phyloP scores from a whole-genome alignment of 2,797 vertebrate genomes.

The Sebastes taczanowskii region DNA sequence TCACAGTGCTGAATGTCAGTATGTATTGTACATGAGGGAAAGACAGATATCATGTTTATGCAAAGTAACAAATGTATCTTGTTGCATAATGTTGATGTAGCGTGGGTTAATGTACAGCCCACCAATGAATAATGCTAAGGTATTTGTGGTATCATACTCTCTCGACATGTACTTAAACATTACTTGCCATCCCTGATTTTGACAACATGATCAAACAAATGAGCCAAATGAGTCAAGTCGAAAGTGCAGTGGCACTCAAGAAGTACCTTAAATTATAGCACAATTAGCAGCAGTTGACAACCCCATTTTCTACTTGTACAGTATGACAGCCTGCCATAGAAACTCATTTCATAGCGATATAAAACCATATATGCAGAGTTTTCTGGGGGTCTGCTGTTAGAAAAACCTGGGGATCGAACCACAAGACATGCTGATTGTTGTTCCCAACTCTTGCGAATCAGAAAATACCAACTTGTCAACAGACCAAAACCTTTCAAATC shows the following conservation, averaged over 20 bases:
- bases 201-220: conserved; percentile 11
- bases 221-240: conserved; percentile 12
- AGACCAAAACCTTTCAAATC: not conserved
- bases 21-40: not conserved
- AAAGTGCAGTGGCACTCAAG: conserved; percentile 3
- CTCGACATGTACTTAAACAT: not conserved
- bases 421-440: not conserved
- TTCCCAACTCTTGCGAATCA: not conserved
- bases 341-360: not conserved
- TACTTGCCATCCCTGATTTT: not conserved
- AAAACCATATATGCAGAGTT: not conserved
- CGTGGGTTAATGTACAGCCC: not conserved
- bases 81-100: not conserved
- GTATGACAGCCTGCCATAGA: not conserved
- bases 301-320: not conserved
- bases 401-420: not conserved
- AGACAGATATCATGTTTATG: not conserved
- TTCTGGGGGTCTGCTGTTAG: not conserved
- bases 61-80: not conserved
- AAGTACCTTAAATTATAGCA: not conserved
- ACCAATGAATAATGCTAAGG: not conserved
- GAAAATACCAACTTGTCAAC: not conserved
- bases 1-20: not conserved
- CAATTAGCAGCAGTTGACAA: conserved; percentile 13
- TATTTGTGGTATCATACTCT: not conserved